Conservation (phyloP, 2,888 invertebrate genomes). For the Drosophila melanosoma region DNA sequence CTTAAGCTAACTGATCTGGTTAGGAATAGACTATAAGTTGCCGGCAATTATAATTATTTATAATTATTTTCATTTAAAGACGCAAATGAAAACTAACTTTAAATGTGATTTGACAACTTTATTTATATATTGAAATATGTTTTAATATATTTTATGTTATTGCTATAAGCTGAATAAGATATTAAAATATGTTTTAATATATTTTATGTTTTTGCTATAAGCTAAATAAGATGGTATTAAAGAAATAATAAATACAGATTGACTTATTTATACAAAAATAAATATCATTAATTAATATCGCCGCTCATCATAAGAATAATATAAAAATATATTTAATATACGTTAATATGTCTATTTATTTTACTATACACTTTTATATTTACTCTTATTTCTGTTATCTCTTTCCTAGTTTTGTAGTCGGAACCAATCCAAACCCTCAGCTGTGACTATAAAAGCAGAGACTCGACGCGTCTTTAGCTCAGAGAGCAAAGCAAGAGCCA, state of each 20-base stretch:
- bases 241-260: background rate
- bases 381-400: no score
- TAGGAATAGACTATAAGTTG: background rate
- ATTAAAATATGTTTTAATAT: background rate
- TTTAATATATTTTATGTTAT: background rate
- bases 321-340: no score
- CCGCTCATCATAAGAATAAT: no score
- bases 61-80: background rate
- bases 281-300: no score
- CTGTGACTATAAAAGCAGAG: conserved; percentile 24
- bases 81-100: background rate
- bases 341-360: no score
- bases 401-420: no score
- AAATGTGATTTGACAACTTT: rapidly evolving
- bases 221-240: background rate
- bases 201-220: background rate
- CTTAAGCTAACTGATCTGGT: background rate
- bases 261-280: background rate
- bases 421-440: no score
- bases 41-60: background rate
- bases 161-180: background rate
- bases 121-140: background rate
- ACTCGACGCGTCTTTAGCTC: background rate
- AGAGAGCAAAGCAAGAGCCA: conserved; percentile 16
- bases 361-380: no score